A percentile compares a stretch with the other conserved stretches of the same genome.
Evolutionary conservation across 1,140 invertebrate genomes (phyloP).

Genomic region (Branchinecta lindahli): DNA sequence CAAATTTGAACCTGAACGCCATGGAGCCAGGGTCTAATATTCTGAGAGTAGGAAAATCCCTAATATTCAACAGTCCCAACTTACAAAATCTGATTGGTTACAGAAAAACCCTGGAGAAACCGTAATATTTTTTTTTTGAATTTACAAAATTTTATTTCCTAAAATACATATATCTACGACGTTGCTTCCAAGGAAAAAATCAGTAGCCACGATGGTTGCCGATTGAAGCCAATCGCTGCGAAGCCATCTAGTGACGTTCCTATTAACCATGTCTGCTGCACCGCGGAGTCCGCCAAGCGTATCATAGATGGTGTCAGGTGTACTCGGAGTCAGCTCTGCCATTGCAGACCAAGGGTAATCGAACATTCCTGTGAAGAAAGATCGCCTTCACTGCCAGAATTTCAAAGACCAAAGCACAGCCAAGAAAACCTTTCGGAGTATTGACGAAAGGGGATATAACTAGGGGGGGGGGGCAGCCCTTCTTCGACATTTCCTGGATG

Average conservation of each 20-base stretch:
- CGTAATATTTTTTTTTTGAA: too few relatives aligned
- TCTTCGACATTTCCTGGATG: background rate
- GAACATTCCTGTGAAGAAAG: conserved; percentile 14
- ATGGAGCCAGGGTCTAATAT: too few relatives aligned
- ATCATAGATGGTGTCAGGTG: conserved; percentile 37
- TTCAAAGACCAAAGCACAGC: conserved; percentile 16
- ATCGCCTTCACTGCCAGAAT: conserved; percentile 17
- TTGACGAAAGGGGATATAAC: conserved; percentile 11
- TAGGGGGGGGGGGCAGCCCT: conserved; percentile 12
- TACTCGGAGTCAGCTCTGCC: conserved; percentile 44
- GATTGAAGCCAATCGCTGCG: conserved; percentile 35
- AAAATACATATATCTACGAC: conserved; percentile 41
- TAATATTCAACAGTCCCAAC: too few relatives aligned
- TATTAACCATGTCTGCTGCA: conserved; percentile 39
- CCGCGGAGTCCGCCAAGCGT: conserved; percentile 34
- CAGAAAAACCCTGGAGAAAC: too few relatives aligned
- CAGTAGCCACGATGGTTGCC: conserved; percentile 44
- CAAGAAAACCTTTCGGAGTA: conserved; percentile 19
- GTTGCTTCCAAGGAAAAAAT: conserved; percentile 41
- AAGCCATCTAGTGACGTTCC: conserved; percentile 40
- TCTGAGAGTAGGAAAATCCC: too few relatives aligned
- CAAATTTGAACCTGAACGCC: too few relatives aligned
- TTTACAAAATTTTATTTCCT: conserved; percentile 30
- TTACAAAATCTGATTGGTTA: too few relatives aligned
- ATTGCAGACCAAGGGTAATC: conserved; percentile 37